Base-by-base conservation (phyloP, 2,888 invertebrate genomes). In the Aleiodes leptofemur region DNA sequence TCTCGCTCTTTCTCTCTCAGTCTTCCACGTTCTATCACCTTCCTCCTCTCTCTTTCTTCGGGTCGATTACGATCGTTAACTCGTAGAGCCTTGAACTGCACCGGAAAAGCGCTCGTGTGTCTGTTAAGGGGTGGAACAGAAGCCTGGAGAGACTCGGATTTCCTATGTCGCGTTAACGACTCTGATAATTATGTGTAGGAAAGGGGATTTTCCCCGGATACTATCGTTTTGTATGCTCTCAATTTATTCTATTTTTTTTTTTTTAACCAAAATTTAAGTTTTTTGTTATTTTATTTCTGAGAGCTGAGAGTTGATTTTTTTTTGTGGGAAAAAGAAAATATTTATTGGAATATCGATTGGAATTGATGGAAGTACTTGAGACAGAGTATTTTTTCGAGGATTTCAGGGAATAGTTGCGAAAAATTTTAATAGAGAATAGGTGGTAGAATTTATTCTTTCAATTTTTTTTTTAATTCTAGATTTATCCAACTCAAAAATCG, bases 41-140 rank as follows among this genome's bases (percentile, higher is more conserved):
- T 50, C 5, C 31, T 29, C n/a, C 51, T n/a, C 64, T 16, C 70
- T 50, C 71, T 64, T 69, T 29, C 50, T 48, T 59, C 59, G 59
- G 59, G 64, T 64, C 43, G 64, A 64, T 64, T 64, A 64, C 64
- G 64, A 64, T 64, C 64, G 64, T 64, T 64, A 64, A 64, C 64
- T 64, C 64, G 64, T 48, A 23, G 64, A 64, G 43, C 64, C 64
- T 64, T 64, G 64, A 64, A 64, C 64, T 64, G 64, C 48, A 64
- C 38, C 38, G 61, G 14, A 61, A 64, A 64, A 64, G 48, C 64
- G 48, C 16, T 23, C 4, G 64, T 64, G 64, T 64, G 64, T 64
- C 64, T 64, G 64, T 64, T 64, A 64, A 64, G 64, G 48, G 64
- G 64, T 23, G 64, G 64, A 14, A 64, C 48, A 48, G 48, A 48